Percentiles rank a stretch among this genome's conserved stretches.
These are phyloP conservation scores for Alaudala cheleensis DNA, from an alignment of 2,113 vertebrate species.

Conservation along the genomic window DNA sequence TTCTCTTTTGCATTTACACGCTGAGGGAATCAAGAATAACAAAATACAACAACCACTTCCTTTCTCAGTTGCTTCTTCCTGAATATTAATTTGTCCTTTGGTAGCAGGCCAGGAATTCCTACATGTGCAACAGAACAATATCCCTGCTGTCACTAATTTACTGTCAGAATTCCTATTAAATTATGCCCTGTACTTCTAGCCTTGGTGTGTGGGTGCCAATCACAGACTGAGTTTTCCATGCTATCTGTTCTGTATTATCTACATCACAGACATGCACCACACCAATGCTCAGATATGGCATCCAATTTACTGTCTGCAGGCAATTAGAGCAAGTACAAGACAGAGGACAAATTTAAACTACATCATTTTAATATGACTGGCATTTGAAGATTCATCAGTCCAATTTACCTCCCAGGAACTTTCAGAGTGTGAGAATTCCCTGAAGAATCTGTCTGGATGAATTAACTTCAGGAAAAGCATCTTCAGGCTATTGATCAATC, in stretches of 20 bases:
- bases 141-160: neutral
- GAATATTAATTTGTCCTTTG: neutral
- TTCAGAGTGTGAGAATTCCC: neutral
- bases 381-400: neutral
- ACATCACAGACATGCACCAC: neutral
- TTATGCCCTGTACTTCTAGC: neutral
- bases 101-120: neutral
- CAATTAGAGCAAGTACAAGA: slow-evolving; percentile 12
- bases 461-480: neutral
- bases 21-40: neutral
- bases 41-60: neutral
- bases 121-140: neutral
- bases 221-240: neutral
- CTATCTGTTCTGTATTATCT: neutral
- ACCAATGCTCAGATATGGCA: neutral
- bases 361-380: neutral
- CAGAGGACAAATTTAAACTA: slow-evolving; percentile 20
- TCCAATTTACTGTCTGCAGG: neutral
- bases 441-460: neutral
- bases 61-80: neutral
- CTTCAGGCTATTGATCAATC: neutral
- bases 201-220: neutral
- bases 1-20: neutral
- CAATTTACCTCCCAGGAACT: neutral
- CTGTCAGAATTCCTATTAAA: neutral